Conservation (phyloP, 2,797 vertebrate genomes). For the Cossypha caffra region DNA sequence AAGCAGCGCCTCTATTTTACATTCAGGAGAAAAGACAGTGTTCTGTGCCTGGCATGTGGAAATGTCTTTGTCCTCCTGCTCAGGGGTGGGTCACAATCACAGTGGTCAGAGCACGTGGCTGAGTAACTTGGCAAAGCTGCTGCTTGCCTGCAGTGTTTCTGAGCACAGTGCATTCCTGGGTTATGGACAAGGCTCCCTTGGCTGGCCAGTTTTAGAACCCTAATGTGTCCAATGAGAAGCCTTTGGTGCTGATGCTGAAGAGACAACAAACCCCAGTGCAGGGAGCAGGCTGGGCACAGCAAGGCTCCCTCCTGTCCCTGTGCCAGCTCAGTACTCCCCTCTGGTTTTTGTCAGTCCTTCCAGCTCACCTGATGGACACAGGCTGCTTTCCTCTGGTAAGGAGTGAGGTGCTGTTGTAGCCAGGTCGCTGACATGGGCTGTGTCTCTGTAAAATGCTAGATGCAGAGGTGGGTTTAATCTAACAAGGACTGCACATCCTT, state of each 20-base stretch:
- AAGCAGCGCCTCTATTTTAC: neutral
- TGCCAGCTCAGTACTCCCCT: neutral
- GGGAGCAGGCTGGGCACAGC: neutral
- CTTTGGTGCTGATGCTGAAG: neutral
- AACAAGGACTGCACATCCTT: neutral
- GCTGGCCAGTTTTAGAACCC: neutral
- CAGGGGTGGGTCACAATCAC: accelerated
- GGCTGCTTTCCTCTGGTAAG: neutral
- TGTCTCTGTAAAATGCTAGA: neutral
- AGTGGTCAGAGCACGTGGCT: neutral
- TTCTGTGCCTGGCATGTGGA: neutral
- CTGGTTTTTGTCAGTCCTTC: neutral
- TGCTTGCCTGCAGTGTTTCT: neutral
- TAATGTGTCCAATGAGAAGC: neutral
- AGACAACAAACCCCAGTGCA: neutral
- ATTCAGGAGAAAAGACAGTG: neutral
- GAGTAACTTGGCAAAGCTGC: neutral
- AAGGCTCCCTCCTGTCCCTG: neutral
- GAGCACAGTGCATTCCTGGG: accelerated
- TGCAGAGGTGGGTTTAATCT: neutral
- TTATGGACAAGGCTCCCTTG: neutral
- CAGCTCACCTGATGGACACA: neutral
- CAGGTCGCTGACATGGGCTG: accelerated
- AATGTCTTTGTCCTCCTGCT: neutral
- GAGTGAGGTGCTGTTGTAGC: neutral